These are phyloP conservation scores for Sinhomidia bicolor DNA, from an alignment of 2,888 invertebrate species.

Conservation along the genomic window DNA sequence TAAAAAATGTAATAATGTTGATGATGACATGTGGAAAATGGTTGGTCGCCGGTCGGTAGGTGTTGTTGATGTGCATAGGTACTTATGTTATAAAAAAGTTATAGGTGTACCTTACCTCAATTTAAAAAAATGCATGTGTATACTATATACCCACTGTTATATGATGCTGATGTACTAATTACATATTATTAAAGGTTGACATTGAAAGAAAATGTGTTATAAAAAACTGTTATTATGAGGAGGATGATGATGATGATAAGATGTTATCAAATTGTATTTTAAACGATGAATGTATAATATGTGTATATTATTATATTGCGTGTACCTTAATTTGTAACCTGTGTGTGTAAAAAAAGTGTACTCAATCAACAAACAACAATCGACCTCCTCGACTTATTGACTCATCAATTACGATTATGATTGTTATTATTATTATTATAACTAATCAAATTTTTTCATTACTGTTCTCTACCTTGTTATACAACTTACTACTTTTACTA, in stretches of 20 bases:
- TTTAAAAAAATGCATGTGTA: too few species aligned
- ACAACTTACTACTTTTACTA: neutral
- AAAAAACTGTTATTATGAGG: neutral
- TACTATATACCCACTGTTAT: too few species aligned
- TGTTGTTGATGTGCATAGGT: too few species aligned
- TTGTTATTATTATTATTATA: neutral
- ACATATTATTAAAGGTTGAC: too few species aligned
- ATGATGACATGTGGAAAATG: too few species aligned
- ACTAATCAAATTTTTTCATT: conserved; percentile 21
- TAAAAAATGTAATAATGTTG: too few species aligned
- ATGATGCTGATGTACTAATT: too few species aligned
- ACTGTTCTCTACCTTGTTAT: conserved; percentile 17
- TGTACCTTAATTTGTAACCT: conserved; percentile 32
- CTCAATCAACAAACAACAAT: conserved; percentile 30
- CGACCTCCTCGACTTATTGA: conserved; percentile 42
- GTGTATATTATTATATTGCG: neutral
- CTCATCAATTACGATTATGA: conserved; percentile 21
- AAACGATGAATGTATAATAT: neutral
- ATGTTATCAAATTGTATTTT: neutral
- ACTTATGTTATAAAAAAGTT: too few species aligned
- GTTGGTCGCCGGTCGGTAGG: too few species aligned
- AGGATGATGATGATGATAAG: too few species aligned
- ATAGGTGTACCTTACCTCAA: too few species aligned
- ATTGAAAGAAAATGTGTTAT: neutral
- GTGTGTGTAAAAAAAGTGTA: conserved; percentile 4